Base-by-base conservation (phyloP, 2,888 invertebrate genomes). In the Cataglyphis albicans region DNA sequence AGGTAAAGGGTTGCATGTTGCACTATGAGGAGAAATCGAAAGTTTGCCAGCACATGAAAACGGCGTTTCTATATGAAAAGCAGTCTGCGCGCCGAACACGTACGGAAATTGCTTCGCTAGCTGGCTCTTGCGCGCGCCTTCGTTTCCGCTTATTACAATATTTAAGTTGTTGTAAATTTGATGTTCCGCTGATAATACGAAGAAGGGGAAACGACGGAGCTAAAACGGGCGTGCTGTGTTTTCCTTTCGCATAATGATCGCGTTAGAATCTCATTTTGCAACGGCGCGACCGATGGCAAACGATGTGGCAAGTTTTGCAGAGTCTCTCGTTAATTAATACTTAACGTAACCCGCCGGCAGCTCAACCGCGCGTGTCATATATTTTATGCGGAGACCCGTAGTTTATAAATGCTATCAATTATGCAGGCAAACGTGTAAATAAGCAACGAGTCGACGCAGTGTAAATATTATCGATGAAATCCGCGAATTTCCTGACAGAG, bases 91-190 rank as follows among this genome's bases (percentile, higher is more conserved):
- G 48, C 65, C 29, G 68, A 82, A 76, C 82, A 67, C 48, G 52
- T 78, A 68, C 78, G 78, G 59, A 78, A 82, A 65, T 82, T 82
- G 78, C 82, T 78, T 68, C 52, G 78, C 78, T 64, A 21, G 81
- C 52, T 76, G 57, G 18, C 25, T 55, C 52, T 72, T 38, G 61
- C 29, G 59, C n/a, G 59, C 32, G 44, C 21, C 70, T 32, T 32
- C 61, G 52, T 76, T 78, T 48, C 61, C 82, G 48, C 68, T 67
- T 76, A 65, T 74, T 80, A 73, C 59, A 80, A 80, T 80, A 80
- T 72, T 80, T 80, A 80, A 80, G 73, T 80, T 61, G 78, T 59
- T 80, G 57, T 73, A 80, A 80, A 80, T 80, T 80, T 72, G 59
- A 80, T 25, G 59, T 72, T 80, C 35, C 44, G 12, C 73, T 73